Percentiles rank a stretch among this genome's conserved stretches.
Conservation (phyloP, 2,797 vertebrate genomes). For the Cyprinodon diabolis region DNA sequence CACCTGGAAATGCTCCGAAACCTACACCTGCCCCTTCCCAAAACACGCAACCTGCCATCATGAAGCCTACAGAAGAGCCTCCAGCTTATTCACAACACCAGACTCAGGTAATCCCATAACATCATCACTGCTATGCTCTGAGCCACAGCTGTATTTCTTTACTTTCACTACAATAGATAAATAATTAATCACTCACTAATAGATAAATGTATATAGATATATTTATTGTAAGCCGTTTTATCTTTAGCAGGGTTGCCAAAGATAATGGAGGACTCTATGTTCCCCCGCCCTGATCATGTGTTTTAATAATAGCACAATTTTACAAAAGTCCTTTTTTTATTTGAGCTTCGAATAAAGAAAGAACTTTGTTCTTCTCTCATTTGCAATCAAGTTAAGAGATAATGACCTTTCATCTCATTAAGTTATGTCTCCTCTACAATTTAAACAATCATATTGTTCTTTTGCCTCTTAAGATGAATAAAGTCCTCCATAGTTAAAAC, state of each 20-base stretch:
- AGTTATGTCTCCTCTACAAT: background rate
- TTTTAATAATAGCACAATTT: too few relatives aligned
- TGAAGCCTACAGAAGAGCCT: constrained; percentile 95
- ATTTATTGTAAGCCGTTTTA: background rate
- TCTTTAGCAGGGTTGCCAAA: background rate
- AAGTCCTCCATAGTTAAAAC: background rate
- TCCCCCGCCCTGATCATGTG: background rate
- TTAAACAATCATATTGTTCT: background rate
- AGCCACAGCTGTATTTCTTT: background rate
- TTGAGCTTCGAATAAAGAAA: too few relatives aligned
- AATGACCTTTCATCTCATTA: too few relatives aligned
- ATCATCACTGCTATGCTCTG: background rate
- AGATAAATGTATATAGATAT: too few relatives aligned
- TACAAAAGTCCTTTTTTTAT: too few relatives aligned
- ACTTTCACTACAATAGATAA: background rate
- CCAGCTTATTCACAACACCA: constrained; percentile 88
- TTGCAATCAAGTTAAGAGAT: too few relatives aligned
- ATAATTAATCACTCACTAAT: background rate
- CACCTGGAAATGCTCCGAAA: constrained; percentile 87
- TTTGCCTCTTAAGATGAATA: background rate
- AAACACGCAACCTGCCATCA: constrained; percentile 95
- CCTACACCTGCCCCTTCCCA: constrained; percentile 79
- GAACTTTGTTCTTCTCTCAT: too few relatives aligned
- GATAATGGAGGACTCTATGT: background rate
- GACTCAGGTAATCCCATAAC: constrained; percentile 63